Evolutionary conservation across 2,888 invertebrate species (phyloP).

Genomic region (Electrophaes corylata): DNA sequence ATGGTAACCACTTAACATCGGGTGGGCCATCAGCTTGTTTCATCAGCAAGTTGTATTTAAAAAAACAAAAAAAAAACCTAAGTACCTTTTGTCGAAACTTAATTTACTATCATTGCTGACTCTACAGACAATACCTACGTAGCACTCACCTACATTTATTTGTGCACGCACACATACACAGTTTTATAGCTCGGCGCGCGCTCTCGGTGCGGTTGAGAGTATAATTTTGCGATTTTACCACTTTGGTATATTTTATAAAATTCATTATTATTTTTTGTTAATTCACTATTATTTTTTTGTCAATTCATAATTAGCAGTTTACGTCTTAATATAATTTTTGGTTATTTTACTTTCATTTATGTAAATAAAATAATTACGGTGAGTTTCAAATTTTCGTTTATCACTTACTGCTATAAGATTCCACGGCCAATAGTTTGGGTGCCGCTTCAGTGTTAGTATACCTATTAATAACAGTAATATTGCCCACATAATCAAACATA

Average conservation of each 20-base stretch:
- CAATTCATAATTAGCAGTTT: neutral
- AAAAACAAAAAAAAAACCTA: neutral
- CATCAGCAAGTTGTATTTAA: neutral
- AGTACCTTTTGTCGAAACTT: slow-evolving; percentile 34
- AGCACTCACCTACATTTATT: slow-evolving; percentile 81
- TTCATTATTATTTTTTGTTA: slow-evolving; percentile 18
- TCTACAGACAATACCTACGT: slow-evolving; percentile 68
- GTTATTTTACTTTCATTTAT: neutral
- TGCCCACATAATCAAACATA: no score
- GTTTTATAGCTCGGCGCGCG: slow-evolving; percentile 67
- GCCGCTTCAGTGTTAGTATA: no score
- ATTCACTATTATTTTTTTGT: slow-evolving; percentile 2
- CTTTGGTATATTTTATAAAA: slow-evolving; percentile 23
- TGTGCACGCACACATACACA: slow-evolving; percentile 72
- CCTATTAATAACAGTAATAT: no score
- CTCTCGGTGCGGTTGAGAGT: slow-evolving; percentile 41
- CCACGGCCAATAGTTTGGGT: no score
- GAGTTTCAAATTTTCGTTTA: neutral
- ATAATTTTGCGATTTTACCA: slow-evolving; percentile 59
- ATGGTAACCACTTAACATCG: no score
- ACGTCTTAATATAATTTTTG: neutral
- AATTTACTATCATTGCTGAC: slow-evolving; percentile 49
- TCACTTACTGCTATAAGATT: no score
- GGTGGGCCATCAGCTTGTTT: no score
- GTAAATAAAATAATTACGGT: neutral